Evolutionary conservation across 2,113 vertebrate species (phyloP).

Genomic region (Myrmecobius fasciatus): DNA sequence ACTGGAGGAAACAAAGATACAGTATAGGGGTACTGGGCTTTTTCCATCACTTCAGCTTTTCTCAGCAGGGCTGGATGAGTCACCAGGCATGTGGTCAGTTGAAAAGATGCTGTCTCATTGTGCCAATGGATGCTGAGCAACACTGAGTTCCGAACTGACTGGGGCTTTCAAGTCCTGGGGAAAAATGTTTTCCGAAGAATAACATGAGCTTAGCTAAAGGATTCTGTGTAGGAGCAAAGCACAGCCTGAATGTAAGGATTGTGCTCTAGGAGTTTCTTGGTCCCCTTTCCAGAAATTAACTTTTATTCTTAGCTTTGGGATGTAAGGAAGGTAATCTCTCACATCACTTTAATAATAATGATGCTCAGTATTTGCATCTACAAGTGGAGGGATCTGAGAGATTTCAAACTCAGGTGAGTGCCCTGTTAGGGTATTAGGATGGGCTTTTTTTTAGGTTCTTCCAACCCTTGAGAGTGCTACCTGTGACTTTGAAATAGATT

Average conservation of each 20-base stretch:
- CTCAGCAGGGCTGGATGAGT: neutral
- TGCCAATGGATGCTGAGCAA: neutral
- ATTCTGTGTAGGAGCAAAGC: conserved; percentile 39
- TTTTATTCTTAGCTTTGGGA: neutral
- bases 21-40: neutral
- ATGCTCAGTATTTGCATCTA: neutral
- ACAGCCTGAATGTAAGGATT: conserved; percentile 12
- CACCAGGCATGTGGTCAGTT: rapidly evolving
- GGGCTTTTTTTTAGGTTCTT: neutral
- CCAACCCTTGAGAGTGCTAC: neutral
- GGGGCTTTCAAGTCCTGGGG: neutral
- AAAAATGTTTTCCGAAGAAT: conserved; percentile 26
- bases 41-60: neutral
- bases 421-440: neutral
- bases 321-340: conserved; percentile 1
- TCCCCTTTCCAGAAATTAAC: neutral
- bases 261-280: neutral
- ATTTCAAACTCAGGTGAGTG: neutral
- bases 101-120: neutral
- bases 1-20: neutral
- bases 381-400: neutral
- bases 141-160: neutral
- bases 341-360: neutral
- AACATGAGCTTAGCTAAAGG: conserved; percentile 46
- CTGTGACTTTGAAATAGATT: neutral